Base-by-base conservation (phyloP, 2,888 invertebrate species). In the Diloba caeruleocephala region DNA sequence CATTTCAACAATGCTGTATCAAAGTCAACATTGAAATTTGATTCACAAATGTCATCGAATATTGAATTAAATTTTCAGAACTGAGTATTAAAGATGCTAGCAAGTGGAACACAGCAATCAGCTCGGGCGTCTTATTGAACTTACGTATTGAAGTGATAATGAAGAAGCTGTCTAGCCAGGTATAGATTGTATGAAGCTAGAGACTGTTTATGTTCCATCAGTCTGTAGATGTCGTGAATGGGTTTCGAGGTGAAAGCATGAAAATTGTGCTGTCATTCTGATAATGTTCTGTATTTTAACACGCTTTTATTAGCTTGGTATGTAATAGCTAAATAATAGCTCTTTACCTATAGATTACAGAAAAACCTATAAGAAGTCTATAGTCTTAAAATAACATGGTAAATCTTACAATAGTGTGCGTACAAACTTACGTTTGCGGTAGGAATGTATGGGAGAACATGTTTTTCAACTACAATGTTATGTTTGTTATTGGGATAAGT, bases 101-200 rank as follows among this genome's bases (percentile, higher is more conserved):
- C 28, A 50, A 52, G 45, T 49, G 44, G 50, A 59, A 58, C 59
- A 49, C 15, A 58, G 29, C 43, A 33, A 31, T 66, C 15, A 42
- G 25, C 39, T 65, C 60, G 58, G 48, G n/a, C 64, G 71, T 73
- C 74, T 76, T 77, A 79, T 78, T 77, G 77, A 76, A 82, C 73
- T 76, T 78, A 71, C 76, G 71, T 71, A 79, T 74, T 81, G 78
- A 75, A 72, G 77, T 74, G 72, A 75, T 80, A 83, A 84, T 78
- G 76, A 76, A 78, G 73, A 74, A 51, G 36, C 68, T 70, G 58
- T 72, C 68, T 57, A 67, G 60, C 56, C 43, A 32, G 52, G 19
- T 36, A 9, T 33, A 39, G 43, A 51, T 32, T 43, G 33, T 37
- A 43, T 48, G 48, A 39, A 42, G 38, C n/a, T 29, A 19, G n/a